phyloP scores from a whole-genome alignment of 2,113 vertebrate species.

The Actinemys pallida region DNA sequence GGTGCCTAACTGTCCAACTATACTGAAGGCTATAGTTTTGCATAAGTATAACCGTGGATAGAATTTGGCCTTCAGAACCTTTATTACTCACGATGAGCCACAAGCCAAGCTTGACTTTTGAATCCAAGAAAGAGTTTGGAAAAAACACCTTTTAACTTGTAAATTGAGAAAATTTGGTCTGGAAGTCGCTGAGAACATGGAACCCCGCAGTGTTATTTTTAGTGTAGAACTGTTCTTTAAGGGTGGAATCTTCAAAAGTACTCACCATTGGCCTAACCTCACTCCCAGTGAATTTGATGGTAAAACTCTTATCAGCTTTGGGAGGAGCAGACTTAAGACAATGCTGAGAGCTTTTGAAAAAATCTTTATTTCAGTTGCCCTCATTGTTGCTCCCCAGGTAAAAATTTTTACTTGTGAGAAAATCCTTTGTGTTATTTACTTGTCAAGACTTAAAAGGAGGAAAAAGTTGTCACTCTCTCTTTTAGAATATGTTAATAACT shows the following conservation, averaged over 20 bases:
- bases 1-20: background rate
- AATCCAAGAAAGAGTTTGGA: background rate
- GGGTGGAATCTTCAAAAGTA: background rate
- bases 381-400: background rate
- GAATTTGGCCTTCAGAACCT: background rate
- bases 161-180: background rate
- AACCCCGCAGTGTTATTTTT: background rate
- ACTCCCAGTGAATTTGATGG: background rate
- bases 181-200: background rate
- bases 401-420: background rate
- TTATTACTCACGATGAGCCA: background rate
- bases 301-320: background rate
- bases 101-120: background rate
- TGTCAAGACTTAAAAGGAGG: slow-evolving; percentile 25
- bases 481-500: slow-evolving; percentile 54
- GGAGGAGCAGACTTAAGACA: background rate
- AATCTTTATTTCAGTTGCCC: background rate
- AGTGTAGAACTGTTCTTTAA: background rate
- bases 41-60: background rate
- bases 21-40: background rate
- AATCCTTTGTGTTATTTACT: slow-evolving; percentile 1
- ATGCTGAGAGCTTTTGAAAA: background rate
- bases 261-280: background rate
- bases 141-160: background rate
- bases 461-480: slow-evolving; percentile 26